A percentile compares a stretch with the other conserved stretches of the same genome.
These are phyloP conservation scores for Centropyge bicolor DNA, from an alignment of 2,797 vertebrate species.

Conservation along the genomic window DNA sequence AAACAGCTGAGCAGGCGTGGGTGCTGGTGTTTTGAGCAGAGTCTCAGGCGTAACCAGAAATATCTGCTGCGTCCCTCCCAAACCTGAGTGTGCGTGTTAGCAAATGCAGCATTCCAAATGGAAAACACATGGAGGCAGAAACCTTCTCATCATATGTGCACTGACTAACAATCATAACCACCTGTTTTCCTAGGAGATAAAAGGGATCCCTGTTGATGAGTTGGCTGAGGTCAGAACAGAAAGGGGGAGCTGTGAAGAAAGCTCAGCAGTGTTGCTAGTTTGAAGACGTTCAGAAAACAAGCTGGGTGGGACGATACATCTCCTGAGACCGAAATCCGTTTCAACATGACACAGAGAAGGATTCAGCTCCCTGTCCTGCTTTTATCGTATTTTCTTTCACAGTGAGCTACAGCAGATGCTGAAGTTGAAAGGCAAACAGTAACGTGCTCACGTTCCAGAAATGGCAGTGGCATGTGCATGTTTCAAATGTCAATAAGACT, in stretches of 20 bases:
- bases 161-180: conserved; percentile 79
- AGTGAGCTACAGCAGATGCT: conserved; percentile 65
- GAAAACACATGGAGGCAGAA: conserved; percentile 77
- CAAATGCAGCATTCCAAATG: conserved; percentile 81
- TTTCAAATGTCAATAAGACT: conserved; percentile 81
- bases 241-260: conserved; percentile 52
- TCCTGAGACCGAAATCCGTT: conserved; percentile 57
- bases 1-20: conserved; percentile 86
- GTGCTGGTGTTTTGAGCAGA: conserved; percentile 78
- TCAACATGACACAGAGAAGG: conserved; percentile 53
- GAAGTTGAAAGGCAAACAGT: conserved; percentile 67
- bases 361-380: conserved; percentile 44
- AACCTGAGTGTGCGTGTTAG: conserved; percentile 76
- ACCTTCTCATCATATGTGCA: conserved; percentile 51
- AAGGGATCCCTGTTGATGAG: conserved; percentile 67
- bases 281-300: conserved; percentile 55
- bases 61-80: conserved; percentile 81
- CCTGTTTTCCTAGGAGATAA: conserved; percentile 80
- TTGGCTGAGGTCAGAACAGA: conserved; percentile 54
- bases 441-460: conserved; percentile 69
- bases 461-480: conserved; percentile 72
- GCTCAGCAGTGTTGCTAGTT: conserved; percentile 46
- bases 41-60: conserved; percentile 79
- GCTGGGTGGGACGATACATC: conserved; percentile 53
- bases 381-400: conserved; percentile 44